A percentile compares a stretch with the other conserved stretches of the same genome.
Evolutionary conservation across 2,113 vertebrate species (phyloP).

Genomic region (Mionectes macconnelli): DNA sequence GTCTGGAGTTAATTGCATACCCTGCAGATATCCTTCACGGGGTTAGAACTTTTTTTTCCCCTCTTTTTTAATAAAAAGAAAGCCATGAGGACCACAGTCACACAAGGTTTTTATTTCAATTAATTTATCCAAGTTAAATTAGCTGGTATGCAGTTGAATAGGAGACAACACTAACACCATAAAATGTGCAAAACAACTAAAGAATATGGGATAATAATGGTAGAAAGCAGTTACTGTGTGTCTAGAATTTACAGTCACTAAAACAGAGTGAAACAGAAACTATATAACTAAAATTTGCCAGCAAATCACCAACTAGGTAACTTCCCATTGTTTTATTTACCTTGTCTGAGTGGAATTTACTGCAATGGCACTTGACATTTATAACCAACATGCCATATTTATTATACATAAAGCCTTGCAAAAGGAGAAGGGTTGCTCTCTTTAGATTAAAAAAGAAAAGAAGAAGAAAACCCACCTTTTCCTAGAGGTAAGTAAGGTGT

Average conservation of each 20-base stretch:
- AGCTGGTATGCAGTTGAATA: background rate
- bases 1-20: background rate
- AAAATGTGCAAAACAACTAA: background rate
- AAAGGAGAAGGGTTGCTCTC: background rate
- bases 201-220: background rate
- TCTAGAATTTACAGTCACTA: background rate
- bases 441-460: background rate
- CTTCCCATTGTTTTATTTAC: background rate
- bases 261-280: background rate
- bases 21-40: background rate
- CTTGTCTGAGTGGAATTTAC: background rate
- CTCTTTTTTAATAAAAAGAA: background rate
- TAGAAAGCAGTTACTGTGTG: background rate
- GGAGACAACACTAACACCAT: background rate
- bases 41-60: background rate
- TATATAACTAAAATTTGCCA: background rate
- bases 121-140: conserved; percentile 50
- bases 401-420: background rate
- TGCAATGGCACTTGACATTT: background rate
- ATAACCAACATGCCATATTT: background rate
- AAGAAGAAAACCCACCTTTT: background rate
- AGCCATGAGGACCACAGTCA: background rate
- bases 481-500: background rate
- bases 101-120: background rate
- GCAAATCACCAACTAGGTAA: background rate